phyloP scores from a whole-genome alignment of 2,113 vertebrate genomes.

The Taxidea taxus region DNA sequence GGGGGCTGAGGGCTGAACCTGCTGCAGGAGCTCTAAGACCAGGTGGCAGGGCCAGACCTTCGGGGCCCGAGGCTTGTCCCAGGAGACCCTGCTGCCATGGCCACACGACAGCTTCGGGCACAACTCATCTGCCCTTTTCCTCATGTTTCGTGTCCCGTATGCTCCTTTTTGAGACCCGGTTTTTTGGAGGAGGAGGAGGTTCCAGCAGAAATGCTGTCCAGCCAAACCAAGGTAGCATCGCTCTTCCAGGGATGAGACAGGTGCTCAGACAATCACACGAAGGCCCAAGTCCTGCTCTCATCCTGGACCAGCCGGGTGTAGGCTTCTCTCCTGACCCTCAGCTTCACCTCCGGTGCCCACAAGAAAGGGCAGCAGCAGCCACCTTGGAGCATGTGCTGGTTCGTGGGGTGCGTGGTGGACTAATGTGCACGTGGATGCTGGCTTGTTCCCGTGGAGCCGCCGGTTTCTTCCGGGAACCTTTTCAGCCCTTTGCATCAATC shows the following conservation, averaged over 20 bases:
- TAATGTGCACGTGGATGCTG: accelerated
- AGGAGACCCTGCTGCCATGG: neutral
- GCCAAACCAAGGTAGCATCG: neutral
- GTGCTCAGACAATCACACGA: accelerated
- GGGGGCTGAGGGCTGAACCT: accelerated
- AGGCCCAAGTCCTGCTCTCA: accelerated
- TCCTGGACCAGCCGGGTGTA: accelerated
- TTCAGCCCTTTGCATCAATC: accelerated
- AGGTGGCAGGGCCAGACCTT: accelerated
- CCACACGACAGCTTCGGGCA: accelerated
- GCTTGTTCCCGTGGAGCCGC: accelerated
- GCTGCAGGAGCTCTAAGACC: accelerated
- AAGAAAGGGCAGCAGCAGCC: accelerated
- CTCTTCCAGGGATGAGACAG: accelerated
- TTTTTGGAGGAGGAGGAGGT: neutral
- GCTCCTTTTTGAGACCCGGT: neutral
- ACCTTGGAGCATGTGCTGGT: accelerated
- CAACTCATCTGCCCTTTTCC: accelerated
- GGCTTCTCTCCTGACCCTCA: neutral
- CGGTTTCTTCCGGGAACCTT: no score
- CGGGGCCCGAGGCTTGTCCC: accelerated
- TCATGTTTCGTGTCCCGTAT: accelerated
- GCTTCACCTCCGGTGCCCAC: accelerated
- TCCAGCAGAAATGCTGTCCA: accelerated
- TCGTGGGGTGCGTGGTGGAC: neutral